phyloP scores from a whole-genome alignment of 2,797 vertebrate species.

The Buceros bicornis region DNA sequence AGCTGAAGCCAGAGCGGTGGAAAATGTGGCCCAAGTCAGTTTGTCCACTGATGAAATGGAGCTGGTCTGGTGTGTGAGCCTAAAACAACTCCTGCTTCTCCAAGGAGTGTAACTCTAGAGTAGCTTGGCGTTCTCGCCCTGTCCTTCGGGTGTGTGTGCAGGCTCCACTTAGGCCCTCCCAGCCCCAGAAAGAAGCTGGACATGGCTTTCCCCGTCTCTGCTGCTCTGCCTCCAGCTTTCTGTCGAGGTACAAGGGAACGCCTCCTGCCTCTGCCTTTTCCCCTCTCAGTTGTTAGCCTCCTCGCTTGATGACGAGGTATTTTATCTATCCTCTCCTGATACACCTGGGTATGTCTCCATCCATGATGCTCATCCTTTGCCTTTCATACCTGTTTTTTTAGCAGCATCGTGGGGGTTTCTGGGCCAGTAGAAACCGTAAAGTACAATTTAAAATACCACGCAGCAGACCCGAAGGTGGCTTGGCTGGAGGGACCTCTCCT shows the following conservation, averaged over 20 bases:
- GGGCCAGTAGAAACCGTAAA: background rate
- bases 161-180: background rate
- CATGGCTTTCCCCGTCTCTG: background rate
- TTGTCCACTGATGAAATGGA: background rate
- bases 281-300: background rate
- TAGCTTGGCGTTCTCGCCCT: background rate
- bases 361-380: background rate
- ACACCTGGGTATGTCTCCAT: fast-evolving
- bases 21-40: background rate
- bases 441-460: fast-evolving
- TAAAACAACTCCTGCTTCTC: background rate
- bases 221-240: background rate
- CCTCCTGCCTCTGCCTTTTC: fast-evolving
- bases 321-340: fast-evolving
- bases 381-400: background rate
- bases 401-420: background rate
- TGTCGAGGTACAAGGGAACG: fast-evolving
- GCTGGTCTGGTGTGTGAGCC: background rate
- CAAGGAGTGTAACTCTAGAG: background rate
- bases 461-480: fast-evolving
- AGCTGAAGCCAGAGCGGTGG: background rate
- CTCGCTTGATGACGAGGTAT: fast-evolving
- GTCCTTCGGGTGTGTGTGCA: fast-evolving
- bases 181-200: background rate
- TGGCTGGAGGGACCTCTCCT: background rate